These are phyloP conservation scores for Meloidogyne chitwoodi DNA, from an alignment of 1,140 invertebrate species.

Conservation along the genomic window DNA sequence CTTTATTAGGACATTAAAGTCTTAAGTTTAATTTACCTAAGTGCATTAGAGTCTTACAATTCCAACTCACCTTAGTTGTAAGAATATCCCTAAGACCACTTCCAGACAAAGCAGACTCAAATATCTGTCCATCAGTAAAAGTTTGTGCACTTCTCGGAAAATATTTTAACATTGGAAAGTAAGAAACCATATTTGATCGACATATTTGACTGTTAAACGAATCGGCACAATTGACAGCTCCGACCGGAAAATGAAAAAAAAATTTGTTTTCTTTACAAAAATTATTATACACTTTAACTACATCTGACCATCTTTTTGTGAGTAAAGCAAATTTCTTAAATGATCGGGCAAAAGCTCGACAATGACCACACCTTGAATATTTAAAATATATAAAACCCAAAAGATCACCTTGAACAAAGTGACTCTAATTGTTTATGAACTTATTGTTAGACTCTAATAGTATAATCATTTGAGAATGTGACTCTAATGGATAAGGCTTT, in stretches of 20 bases:
- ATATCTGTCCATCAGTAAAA: slow-evolving; percentile 37
- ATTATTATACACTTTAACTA: slow-evolving; percentile 28
- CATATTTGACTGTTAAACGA: slow-evolving; percentile 54
- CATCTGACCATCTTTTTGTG: slow-evolving; percentile 46
- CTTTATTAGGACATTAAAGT: too few relatives aligned
- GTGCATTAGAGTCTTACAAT: not conserved
- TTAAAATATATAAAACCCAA: not conserved
- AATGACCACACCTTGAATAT: slow-evolving; percentile 56
- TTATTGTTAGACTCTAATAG: too few relatives aligned
- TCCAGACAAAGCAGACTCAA: slow-evolving; percentile 55
- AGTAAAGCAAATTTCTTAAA: slow-evolving; percentile 49
- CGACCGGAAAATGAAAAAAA: slow-evolving; percentile 26
- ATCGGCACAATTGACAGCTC: slow-evolving; percentile 57
- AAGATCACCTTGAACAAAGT: not conserved
- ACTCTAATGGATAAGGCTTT: too few relatives aligned
- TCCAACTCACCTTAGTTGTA: slow-evolving; percentile 33
- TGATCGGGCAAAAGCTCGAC: slow-evolving; percentile 57
- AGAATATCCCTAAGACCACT: slow-evolving; percentile 49
- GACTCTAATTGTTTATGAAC: too few relatives aligned
- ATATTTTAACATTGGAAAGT: slow-evolving; percentile 60
- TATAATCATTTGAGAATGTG: too few relatives aligned
- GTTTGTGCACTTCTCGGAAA: slow-evolving; percentile 46
- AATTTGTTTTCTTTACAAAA: not conserved
- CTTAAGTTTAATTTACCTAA: too few relatives aligned
- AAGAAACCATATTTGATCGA: slow-evolving; percentile 47